Percentiles rank a stretch among this genome's conserved stretches.
Conservation (phyloP, 1,140 invertebrate species). For the Lucilia sericata region DNA sequence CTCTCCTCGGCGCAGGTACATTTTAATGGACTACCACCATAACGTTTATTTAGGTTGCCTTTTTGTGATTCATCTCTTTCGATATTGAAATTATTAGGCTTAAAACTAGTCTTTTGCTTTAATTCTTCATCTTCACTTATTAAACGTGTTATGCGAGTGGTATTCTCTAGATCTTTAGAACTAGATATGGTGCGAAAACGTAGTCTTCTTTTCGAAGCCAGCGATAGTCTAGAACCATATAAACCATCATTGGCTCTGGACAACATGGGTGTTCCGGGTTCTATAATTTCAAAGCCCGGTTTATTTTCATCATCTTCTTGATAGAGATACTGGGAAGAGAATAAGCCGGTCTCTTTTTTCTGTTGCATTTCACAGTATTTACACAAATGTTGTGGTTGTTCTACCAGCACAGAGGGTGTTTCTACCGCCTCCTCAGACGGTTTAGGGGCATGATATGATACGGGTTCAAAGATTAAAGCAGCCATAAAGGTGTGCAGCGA, state of each 20-base stretch:
- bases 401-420: background rate
- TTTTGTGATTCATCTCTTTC: slow-evolving; percentile 57
- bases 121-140: slow-evolving; percentile 54
- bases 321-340: slow-evolving; percentile 76
- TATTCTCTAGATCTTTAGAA: slow-evolving; percentile 58
- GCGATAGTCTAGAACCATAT: slow-evolving; percentile 69
- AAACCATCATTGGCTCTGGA: slow-evolving; percentile 76
- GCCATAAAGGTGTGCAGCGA: slow-evolving; percentile 72
- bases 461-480: slow-evolving; percentile 74
- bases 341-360: slow-evolving; percentile 67
- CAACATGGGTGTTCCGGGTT: slow-evolving; percentile 76
- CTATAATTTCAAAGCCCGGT: slow-evolving; percentile 75
- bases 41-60: background rate
- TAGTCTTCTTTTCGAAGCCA: slow-evolving; percentile 50
- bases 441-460: slow-evolving; percentile 71
- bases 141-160: slow-evolving; percentile 52
- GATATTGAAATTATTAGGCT: slow-evolving; percentile 61
- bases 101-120: slow-evolving; percentile 52
- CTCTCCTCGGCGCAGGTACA: slow-evolving; percentile 59
- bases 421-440: background rate
- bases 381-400: slow-evolving; percentile 48
- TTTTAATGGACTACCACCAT: slow-evolving; percentile 39
- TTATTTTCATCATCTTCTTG: slow-evolving; percentile 74
- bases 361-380: slow-evolving; percentile 59
- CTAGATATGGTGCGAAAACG: slow-evolving; percentile 63